Conservation (phyloP, 1,140 invertebrate genomes). For the Leptopilina clavipes region DNA sequence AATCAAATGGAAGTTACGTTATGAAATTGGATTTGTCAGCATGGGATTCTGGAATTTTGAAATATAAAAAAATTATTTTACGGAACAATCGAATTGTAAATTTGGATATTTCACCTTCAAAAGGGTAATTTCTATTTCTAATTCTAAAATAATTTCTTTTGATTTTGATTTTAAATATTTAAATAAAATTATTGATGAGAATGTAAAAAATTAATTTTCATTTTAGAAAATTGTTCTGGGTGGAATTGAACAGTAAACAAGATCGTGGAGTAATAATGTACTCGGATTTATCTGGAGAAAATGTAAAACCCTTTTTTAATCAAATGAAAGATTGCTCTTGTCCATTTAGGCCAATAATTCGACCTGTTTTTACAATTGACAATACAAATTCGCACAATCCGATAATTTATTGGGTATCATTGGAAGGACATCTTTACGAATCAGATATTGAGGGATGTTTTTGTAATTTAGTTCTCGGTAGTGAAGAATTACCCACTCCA, state of each 20-base stretch:
- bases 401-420: slow-evolving; percentile 80
- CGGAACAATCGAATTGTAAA: slow-evolving; percentile 76
- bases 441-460: slow-evolving; percentile 82
- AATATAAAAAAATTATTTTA: slow-evolving; percentile 73
- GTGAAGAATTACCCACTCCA: slow-evolving; percentile 73
- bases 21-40: slow-evolving; percentile 65
- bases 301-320: slow-evolving; percentile 79
- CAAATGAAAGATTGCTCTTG: slow-evolving; percentile 70
- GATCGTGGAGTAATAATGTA: slow-evolving; percentile 79
- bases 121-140: slow-evolving; percentile 72
- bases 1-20: slow-evolving; percentile 61
- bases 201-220: too few species aligned
- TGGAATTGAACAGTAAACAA: slow-evolving; percentile 75
- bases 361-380: slow-evolving; percentile 80
- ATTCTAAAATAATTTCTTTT: neutral
- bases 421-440: slow-evolving; percentile 78
- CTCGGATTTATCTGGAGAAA: slow-evolving; percentile 76
- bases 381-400: slow-evolving; percentile 77
- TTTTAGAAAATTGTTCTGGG: slow-evolving; percentile 84
- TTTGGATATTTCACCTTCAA: slow-evolving; percentile 83
- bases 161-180: neutral
- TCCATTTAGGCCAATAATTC: slow-evolving; percentile 74
- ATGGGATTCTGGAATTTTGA: slow-evolving; percentile 69
- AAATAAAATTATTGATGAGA: too few species aligned
- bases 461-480: slow-evolving; percentile 77